Percentiles rank a stretch among this genome's conserved stretches.
Conservation (phyloP, 2,797 vertebrate species). For the Gorsachius magnificus region DNA sequence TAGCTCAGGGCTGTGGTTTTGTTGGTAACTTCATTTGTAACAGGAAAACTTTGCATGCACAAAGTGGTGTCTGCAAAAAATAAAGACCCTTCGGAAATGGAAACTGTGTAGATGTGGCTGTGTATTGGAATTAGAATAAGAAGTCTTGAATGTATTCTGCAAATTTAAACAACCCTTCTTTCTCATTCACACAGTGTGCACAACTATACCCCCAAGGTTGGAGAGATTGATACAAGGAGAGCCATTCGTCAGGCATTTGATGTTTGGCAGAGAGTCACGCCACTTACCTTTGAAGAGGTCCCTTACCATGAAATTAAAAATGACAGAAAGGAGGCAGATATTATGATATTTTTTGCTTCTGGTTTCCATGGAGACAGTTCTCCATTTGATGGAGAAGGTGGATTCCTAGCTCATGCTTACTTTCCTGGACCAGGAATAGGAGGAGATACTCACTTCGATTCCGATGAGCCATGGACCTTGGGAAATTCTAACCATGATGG, state of each 20-base stretch:
- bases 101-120: not conserved
- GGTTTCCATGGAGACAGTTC: conserved; percentile 98
- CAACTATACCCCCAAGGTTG: conserved; percentile 97
- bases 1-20: not conserved
- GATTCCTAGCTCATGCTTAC: conserved; percentile 96
- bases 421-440: conserved; percentile 97
- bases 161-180: not conserved
- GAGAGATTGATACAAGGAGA: conserved; percentile 92
- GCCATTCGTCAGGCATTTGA: conserved; percentile 96
- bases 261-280: conserved; percentile 97
- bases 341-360: conserved; percentile 99
- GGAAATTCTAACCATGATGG: conserved; percentile 95
- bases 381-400: conserved; percentile 96
- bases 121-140: not conserved
- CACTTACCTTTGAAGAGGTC: conserved; percentile 93
- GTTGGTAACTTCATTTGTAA: not conserved
- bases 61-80: not conserved
- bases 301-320: conserved; percentile 96
- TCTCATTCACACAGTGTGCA: conserved; percentile 84
- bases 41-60: not conserved
- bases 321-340: conserved; percentile 95
- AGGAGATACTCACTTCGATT: conserved; percentile 97
- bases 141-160: not conserved
- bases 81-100: not conserved
- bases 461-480: conserved; percentile 96